Conservation (phyloP, 2,888 invertebrate genomes). For the Silvanus unidentatus region DNA sequence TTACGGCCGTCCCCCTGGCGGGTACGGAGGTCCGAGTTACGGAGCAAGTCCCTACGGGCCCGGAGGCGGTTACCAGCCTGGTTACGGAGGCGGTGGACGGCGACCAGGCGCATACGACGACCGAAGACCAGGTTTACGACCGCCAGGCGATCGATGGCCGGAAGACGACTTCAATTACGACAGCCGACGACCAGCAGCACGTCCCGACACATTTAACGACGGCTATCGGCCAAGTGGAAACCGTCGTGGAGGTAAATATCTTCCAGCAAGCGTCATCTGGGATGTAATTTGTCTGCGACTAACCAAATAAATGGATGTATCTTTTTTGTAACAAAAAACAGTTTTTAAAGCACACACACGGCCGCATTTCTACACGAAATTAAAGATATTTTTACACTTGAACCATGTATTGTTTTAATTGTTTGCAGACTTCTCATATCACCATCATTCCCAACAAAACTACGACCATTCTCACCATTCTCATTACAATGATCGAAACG, state of each 20-base stretch:
- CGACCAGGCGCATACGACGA: slow-evolving; percentile 10
- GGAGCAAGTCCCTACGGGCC: neutral
- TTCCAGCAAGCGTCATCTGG: slow-evolving; percentile 30
- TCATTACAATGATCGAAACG: slow-evolving; percentile 23
- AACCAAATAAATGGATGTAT: slow-evolving; percentile 7
- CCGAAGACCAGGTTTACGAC: slow-evolving; percentile 13
- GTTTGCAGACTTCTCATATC: slow-evolving; percentile 36
- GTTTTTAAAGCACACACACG: neutral
- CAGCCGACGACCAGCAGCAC: slow-evolving; percentile 3
- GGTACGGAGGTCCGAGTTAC: slow-evolving; percentile 2
- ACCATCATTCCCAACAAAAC: slow-evolving; percentile 28
- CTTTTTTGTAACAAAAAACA: neutral
- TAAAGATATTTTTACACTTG: slow-evolving; percentile 9
- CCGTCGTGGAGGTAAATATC: slow-evolving; percentile 40
- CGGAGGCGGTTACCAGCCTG: neutral
- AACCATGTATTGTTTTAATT: slow-evolving; percentile 3
- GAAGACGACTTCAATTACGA: slow-evolving; percentile 18
- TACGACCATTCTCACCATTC: slow-evolving; percentile 24
- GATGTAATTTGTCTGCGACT: slow-evolving; percentile 33
- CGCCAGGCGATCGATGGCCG: slow-evolving; percentile 22
- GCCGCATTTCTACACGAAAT: slow-evolving; percentile 4
- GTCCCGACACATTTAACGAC: slow-evolving; percentile 21
- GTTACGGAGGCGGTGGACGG: slow-evolving; percentile 1
- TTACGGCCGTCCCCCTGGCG: slow-evolving; percentile 3
- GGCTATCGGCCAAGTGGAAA: slow-evolving; percentile 19